Percentiles rank a stretch among this genome's conserved stretches.
These are phyloP conservation scores for Calycopis cecrops DNA, from an alignment of 1,140 invertebrate species.

Conservation along the genomic window DNA sequence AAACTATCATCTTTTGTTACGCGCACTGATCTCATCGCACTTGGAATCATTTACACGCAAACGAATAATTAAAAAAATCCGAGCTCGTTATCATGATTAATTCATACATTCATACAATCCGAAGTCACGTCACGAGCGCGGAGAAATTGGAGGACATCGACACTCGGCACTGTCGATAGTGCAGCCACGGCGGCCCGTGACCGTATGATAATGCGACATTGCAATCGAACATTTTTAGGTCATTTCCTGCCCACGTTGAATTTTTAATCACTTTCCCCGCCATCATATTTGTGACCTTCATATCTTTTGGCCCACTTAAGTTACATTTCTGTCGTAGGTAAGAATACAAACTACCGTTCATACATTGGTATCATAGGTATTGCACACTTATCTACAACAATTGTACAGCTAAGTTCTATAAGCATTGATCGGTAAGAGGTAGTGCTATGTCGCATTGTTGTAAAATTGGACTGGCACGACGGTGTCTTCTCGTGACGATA, in stretches of 20 bases:
- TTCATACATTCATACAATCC: constrained; percentile 27
- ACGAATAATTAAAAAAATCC: constrained; percentile 12
- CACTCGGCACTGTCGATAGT: constrained; percentile 20
- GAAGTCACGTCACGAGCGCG: constrained; percentile 39
- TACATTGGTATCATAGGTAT: too few relatives aligned
- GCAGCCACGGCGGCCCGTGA: constrained; percentile 35
- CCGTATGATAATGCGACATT: constrained; percentile 49
- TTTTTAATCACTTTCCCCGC: constrained; percentile 46
- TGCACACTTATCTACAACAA: too few relatives aligned
- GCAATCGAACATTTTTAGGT: constrained; percentile 55
- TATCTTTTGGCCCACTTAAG: too few relatives aligned
- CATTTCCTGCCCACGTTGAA: constrained; percentile 54
- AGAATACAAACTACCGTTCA: too few relatives aligned
- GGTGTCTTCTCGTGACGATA: too few relatives aligned
- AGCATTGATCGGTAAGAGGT: too few relatives aligned
- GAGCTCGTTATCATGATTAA: constrained; percentile 34
- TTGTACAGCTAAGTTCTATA: too few relatives aligned
- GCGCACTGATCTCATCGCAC: constrained; percentile 1
- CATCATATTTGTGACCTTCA: too few relatives aligned
- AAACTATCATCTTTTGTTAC: not conserved
- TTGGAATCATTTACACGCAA: constrained; percentile 6
- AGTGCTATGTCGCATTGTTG: too few relatives aligned
- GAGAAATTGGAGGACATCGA: constrained; percentile 45
- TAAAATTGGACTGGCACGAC: too few relatives aligned
- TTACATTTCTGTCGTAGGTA: too few relatives aligned